These are phyloP conservation scores for Acanthurus leucopareius DNA, from an alignment of 2,797 vertebrate genomes.

Conservation along the genomic window DNA sequence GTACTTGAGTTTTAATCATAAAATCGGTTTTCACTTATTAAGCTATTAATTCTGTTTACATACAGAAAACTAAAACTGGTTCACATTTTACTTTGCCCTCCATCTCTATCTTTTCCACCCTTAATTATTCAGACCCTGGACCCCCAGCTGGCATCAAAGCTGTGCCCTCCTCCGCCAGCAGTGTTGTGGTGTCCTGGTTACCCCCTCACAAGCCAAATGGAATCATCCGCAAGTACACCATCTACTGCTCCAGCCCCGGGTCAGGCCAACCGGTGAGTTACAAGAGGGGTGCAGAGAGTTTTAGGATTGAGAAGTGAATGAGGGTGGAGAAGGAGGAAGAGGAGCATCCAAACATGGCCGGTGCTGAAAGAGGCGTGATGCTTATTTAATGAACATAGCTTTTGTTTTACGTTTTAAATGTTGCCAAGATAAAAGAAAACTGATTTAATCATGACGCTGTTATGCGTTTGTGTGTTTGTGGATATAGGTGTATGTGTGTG, in stretches of 20 bases:
- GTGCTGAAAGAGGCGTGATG: constrained; percentile 11
- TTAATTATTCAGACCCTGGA: constrained; percentile 90
- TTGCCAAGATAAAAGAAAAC: constrained; percentile 42
- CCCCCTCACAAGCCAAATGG: constrained; percentile 97
- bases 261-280: constrained; percentile 95
- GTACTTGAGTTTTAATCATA: background rate
- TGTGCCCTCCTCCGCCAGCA: constrained; percentile 94
- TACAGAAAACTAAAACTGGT: constrained; percentile 4
- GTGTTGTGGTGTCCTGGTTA: constrained; percentile 98
- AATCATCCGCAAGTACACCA: constrained; percentile 98
- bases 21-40: background rate
- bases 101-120: constrained; percentile 20
- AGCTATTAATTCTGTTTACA: background rate
- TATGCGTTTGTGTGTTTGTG: constrained; percentile 54
- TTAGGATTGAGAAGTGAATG: constrained; percentile 20
- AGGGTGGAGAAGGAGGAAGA: constrained; percentile 17
- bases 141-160: constrained; percentile 98
- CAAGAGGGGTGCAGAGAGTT: constrained; percentile 56
- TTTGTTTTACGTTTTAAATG: constrained; percentile 41
- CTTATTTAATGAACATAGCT: constrained; percentile 22
- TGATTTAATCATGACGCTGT: constrained; percentile 30
- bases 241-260: constrained; percentile 98
- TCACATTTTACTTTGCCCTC: constrained; percentile 24
- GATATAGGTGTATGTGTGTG: constrained; percentile 50
- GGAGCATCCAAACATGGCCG: constrained; percentile 32